Conservation (phyloP, 2,113 vertebrate species). For the Heterochromis multidens region DNA sequence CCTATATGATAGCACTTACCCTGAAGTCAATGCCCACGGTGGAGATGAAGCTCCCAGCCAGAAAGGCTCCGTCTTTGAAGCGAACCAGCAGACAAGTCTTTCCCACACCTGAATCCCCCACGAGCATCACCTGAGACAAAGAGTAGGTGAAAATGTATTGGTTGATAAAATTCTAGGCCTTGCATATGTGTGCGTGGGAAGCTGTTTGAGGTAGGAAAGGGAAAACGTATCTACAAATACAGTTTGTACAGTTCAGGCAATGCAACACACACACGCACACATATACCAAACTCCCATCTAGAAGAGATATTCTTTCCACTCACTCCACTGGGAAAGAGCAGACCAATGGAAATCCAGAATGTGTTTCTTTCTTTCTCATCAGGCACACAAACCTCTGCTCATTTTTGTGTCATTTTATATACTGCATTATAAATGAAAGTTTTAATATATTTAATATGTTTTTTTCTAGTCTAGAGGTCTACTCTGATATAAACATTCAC, state of each 20-base stretch:
- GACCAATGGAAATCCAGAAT: neutral
- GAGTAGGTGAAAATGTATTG: neutral
- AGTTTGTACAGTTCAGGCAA: neutral
- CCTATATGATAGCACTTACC: slow-evolving; percentile 68
- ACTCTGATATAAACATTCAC: neutral
- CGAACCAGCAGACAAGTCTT: slow-evolving; percentile 86
- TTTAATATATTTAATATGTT: neutral
- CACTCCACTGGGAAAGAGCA: neutral
- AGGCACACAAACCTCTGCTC: neutral
- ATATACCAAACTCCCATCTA: too few species aligned
- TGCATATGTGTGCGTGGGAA: rapidly evolving
- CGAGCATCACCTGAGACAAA: slow-evolving; percentile 88
- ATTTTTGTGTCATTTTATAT: neutral
- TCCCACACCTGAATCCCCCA: slow-evolving; percentile 88
- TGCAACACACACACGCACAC: too few species aligned
- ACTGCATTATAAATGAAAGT: neutral
- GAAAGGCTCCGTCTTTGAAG: slow-evolving; percentile 95
- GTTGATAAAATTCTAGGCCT: neutral
- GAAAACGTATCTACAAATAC: neutral
- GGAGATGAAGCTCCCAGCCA: slow-evolving; percentile 95
- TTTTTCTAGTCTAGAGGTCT: neutral
- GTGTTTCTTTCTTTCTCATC: too few species aligned
- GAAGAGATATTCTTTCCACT: too few species aligned
- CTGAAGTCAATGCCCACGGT: slow-evolving; percentile 96
- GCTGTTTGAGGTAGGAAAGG: neutral